phyloP scores from a whole-genome alignment of 2,797 vertebrate species.

The Xenops minutus region DNA sequence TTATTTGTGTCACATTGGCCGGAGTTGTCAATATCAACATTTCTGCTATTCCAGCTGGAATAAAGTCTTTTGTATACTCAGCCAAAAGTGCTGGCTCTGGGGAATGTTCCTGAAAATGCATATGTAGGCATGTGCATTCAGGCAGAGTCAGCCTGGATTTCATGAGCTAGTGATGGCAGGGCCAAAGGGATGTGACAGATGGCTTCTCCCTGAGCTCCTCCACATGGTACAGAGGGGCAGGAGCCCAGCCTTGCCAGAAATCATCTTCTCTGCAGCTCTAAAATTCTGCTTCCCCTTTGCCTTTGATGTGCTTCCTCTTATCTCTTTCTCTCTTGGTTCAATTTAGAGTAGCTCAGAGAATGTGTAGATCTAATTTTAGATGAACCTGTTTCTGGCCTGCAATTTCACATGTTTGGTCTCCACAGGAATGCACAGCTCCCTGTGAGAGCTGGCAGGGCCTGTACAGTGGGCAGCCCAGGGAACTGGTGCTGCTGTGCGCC shows the following conservation, averaged over 20 bases:
- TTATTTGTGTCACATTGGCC: neutral
- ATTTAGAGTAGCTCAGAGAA: conserved; percentile 1
- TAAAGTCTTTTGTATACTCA: conserved; percentile 8
- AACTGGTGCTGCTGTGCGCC: neutral
- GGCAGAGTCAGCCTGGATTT: neutral
- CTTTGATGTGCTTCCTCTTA: neutral
- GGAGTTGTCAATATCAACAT: neutral
- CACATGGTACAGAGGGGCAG: accelerated
- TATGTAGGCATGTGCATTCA: neutral
- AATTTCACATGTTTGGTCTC: neutral
- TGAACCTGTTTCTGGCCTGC: neutral
- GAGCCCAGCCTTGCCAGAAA: neutral
- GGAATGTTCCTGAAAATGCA: conserved; percentile 15
- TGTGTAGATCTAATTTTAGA: conserved; percentile 26
- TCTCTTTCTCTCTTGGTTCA: neutral
- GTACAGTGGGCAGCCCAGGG: neutral
- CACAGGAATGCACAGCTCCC: neutral
- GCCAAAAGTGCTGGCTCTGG: conserved; percentile 18
- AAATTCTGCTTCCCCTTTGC: neutral
- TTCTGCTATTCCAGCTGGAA: conserved; percentile 3
- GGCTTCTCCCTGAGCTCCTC: neutral
- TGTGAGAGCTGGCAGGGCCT: neutral
- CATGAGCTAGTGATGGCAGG: neutral
- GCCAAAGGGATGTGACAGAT: neutral
- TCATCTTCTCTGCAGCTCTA: neutral